These are phyloP conservation scores for Drosophila mayri DNA, from an alignment of 1,140 invertebrate genomes.

Conservation along the genomic window DNA sequence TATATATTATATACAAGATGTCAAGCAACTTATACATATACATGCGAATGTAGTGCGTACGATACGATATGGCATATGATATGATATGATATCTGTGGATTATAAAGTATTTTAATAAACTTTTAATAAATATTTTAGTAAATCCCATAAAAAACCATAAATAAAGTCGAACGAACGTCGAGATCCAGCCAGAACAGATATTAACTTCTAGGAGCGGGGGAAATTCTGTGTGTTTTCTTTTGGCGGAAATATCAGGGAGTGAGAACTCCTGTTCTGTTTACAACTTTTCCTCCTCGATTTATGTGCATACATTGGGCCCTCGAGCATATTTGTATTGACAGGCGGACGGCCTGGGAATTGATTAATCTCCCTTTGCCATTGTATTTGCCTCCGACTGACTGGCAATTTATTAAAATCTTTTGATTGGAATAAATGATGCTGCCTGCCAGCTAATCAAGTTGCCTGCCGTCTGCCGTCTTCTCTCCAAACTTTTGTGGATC, in stretches of 20 bases:
- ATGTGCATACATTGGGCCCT: constrained; percentile 68
- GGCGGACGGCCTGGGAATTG: constrained; percentile 57
- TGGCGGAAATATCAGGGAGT: neutral
- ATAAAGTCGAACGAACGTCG: constrained; percentile 29
- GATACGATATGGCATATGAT: constrained; percentile 67
- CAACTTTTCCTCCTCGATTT: constrained; percentile 53
- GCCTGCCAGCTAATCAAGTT: constrained; percentile 64
- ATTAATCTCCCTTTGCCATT: constrained; percentile 63
- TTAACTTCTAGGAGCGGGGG: constrained; percentile 1
- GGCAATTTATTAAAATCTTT: constrained; percentile 74
- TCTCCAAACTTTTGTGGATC: constrained; percentile 11
- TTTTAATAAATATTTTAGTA: constrained; percentile 84
- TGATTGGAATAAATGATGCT: constrained; percentile 79
- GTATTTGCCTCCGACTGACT: constrained; percentile 34
- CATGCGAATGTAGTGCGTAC: constrained; percentile 53
- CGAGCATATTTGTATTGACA: constrained; percentile 65
- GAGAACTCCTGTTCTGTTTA: constrained; percentile 17
- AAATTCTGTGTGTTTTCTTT: constrained; percentile 49
- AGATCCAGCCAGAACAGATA: constrained; percentile 13
- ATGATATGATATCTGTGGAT: constrained; percentile 68
- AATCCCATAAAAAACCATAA: constrained; percentile 53
- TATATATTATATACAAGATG: constrained; percentile 56
- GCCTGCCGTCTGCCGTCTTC: constrained; percentile 2
- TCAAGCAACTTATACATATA: constrained; percentile 53
- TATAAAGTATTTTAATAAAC: constrained; percentile 83